These are phyloP conservation scores for Chironomus striatipennis DNA, from an alignment of 1,140 invertebrate species.

Conservation along the genomic window DNA sequence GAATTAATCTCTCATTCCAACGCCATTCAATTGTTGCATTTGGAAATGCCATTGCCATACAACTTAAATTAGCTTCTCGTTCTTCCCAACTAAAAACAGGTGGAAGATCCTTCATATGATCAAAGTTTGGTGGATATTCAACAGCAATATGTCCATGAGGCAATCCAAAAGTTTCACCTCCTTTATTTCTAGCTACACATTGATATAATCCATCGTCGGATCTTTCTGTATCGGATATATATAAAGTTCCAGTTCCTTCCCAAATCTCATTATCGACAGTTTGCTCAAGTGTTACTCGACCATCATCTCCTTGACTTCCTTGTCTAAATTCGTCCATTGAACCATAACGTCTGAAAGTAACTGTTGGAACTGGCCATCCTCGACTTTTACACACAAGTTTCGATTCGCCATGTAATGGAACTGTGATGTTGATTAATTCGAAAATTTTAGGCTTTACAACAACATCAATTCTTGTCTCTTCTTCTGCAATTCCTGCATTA, in stretches of 20 bases:
- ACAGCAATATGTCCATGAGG: constrained; percentile 65
- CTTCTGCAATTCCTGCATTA: constrained; percentile 60
- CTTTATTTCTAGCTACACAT: constrained; percentile 73
- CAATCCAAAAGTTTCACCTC: constrained; percentile 60
- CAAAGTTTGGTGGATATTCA: constrained; percentile 72
- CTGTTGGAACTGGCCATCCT: constrained; percentile 65
- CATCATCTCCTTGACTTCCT: constrained; percentile 52
- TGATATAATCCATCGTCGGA: constrained; percentile 82
- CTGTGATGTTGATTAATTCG: constrained; percentile 65
- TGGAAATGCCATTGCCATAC: constrained; percentile 65
- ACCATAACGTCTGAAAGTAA: constrained; percentile 56
- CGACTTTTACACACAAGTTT: constrained; percentile 63
- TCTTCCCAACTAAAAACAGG: constrained; percentile 72
- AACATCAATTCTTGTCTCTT: constrained; percentile 46
- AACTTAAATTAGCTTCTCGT: constrained; percentile 73
- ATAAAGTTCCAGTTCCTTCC: constrained; percentile 54
- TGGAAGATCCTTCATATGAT: constrained; percentile 56
- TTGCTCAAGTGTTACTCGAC: constrained; percentile 51
- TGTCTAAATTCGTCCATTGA: constrained; percentile 46
- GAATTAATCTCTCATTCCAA: constrained; percentile 45
- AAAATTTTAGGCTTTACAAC: constrained; percentile 71
- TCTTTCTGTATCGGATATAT: constrained; percentile 51
- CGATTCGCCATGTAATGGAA: constrained; percentile 51
- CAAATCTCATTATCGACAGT: constrained; percentile 46
- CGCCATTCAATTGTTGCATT: constrained; percentile 86